Base-by-base conservation (phyloP, 2,888 invertebrate species). In the Neoitamus cyanurus region DNA sequence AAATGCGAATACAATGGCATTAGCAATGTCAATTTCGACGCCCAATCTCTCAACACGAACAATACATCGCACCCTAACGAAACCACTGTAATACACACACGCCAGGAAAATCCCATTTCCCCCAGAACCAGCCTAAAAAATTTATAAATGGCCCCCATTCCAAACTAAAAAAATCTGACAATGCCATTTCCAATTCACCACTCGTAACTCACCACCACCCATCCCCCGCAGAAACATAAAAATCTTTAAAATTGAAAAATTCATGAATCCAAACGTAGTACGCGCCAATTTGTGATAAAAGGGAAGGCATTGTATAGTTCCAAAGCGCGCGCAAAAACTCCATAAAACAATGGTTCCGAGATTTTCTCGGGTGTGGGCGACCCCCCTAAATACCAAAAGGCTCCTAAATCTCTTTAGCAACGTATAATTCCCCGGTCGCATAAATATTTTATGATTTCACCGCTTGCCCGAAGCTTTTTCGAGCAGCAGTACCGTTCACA, bases 381-480 rank as follows among this genome's bases (percentile, higher is more conserved):
- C 20, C 20, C 25, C 31, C 58, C 58, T 58, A 58, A 58, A 58
- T 9, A 58, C 58, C 58, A 20, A 58, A 58, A 72, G 34, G 72
- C 72, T 28, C 72, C 72, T 34, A 34, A 72, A 72, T 72, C 72
- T 58, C 34, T 72, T 72, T 31, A 72, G 72, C 31, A 72, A 34
- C 15, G 34, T 72, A 72, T 72, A 31, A 72, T 72, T 58, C 58
- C 72, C 34, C 72, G 34, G 72, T 72, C 72, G 72, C 34, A 72
- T 72, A 72, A 72, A 72, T 72, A 72, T 72, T 72, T 72, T 72
- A 72, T 72, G 72, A 72, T 72, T 72, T 72, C 72, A 72, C 34
- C 70, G 31, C 70, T 34, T 31, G 6, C 34, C 48, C 58, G 15
- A 58, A 58, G 58, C 58, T 58, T 58, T 58, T 58, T 58, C 58